A percentile compares a stretch with the other conserved stretches of the same genome.
Evolutionary conservation across 2,113 vertebrate genomes (phyloP).

Genomic region (Gallinago media): DNA sequence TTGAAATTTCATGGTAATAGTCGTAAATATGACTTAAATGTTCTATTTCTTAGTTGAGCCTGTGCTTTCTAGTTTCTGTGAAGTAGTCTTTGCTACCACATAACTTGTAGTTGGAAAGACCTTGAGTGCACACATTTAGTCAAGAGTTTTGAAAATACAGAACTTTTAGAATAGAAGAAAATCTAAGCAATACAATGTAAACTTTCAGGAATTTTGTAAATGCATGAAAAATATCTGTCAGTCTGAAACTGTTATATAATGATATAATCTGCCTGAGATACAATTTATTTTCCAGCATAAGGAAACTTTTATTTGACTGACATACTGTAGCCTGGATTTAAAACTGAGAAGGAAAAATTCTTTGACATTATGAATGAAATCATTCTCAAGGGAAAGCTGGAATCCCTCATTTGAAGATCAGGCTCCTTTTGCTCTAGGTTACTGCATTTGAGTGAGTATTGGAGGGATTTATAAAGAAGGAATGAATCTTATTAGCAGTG

Average conservation of each 20-base stretch:
- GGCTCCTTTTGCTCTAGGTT: background rate
- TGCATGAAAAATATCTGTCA: background rate
- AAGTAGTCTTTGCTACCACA: slow-evolving; percentile 29
- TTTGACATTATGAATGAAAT: background rate
- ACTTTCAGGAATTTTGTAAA: background rate
- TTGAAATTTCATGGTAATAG: slow-evolving; percentile 46
- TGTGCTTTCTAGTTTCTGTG: slow-evolving; percentile 49
- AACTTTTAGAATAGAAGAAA: background rate
- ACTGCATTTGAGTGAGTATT: background rate
- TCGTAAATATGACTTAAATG: slow-evolving; percentile 38
- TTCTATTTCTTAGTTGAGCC: slow-evolving; percentile 40
- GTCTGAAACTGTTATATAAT: background rate
- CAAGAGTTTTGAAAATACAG: background rate
- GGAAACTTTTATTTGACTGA: background rate
- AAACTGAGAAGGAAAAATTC: background rate
- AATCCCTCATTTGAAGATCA: background rate
- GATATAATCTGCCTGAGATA: background rate
- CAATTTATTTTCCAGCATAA: background rate
- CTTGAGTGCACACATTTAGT: background rate
- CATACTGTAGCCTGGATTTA: background rate
- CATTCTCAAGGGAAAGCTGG: background rate
- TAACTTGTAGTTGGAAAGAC: slow-evolving; percentile 21
- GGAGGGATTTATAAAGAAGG: background rate
- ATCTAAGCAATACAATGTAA: background rate
- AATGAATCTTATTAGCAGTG: background rate